These are phyloP conservation scores for Yponomeuta malinellus DNA, from an alignment of 2,888 invertebrate genomes.

Conservation along the genomic window DNA sequence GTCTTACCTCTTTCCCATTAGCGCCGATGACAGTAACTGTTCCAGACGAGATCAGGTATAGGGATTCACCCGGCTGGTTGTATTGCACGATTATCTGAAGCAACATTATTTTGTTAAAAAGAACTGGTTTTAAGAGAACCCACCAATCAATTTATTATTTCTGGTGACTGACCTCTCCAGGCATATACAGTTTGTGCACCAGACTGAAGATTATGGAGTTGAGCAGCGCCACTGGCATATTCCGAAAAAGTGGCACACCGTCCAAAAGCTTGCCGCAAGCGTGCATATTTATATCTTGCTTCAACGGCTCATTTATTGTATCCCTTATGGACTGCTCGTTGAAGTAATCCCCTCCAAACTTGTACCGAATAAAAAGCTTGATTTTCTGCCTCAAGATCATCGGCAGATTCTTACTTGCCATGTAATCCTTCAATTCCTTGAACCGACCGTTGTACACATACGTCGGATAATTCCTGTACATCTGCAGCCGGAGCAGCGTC, in stretches of 20 bases:
- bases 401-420: constrained; percentile 39
- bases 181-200: constrained; percentile 71
- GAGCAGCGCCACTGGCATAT: constrained; percentile 64
- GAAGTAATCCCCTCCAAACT: constrained; percentile 46
- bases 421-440: constrained; percentile 41
- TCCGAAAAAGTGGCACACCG: constrained; percentile 70
- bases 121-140: no score
- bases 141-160: no score
- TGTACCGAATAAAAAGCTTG: constrained; percentile 42
- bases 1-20: constrained; percentile 68
- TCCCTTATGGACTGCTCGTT: constrained; percentile 42
- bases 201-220: constrained; percentile 69
- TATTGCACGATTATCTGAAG: constrained; percentile 69
- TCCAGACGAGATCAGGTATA: constrained; percentile 77
- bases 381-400: constrained; percentile 40
- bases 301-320: constrained; percentile 56
- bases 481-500: constrained; percentile 36
- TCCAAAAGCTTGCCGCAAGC: constrained; percentile 71
- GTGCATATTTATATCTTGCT: constrained; percentile 73
- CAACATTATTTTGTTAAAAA: not conserved
- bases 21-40: constrained; percentile 75
- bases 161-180: constrained; percentile 59
- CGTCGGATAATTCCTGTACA: constrained; percentile 36
- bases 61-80: constrained; percentile 65
- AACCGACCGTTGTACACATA: constrained; percentile 39